Base-by-base conservation (phyloP, 1,140 invertebrate genomes). In the silkworm (Bombyx mori) region DNA sequence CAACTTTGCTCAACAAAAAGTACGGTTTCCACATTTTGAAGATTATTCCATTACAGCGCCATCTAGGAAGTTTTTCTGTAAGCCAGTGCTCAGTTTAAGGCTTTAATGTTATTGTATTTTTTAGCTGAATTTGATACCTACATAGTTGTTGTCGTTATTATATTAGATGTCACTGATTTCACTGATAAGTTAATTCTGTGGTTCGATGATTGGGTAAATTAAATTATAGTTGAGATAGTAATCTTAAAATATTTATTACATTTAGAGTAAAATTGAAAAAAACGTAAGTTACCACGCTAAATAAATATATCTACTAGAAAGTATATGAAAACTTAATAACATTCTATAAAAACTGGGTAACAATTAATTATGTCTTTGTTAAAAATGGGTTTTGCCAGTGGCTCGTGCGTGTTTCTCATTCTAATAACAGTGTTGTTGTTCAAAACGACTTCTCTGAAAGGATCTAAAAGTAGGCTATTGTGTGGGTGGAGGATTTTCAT, bases 321-420 rank as follows among this genome's bases (percentile, higher is more conserved):
- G 18, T 35, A 8, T 3, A 10, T 47, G 8, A 47, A 35, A 52
- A 35, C 35, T 48, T 54, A 83, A 22, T 78, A 51, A 55, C 83
- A 86, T 77, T 86, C 83, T 63, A 86, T 76, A 57, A 78, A 83
- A 63, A 86, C 69, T 71, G 76, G 76, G 65, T 77, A 71, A 63
- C 83, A 86, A 58, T 84, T 62, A 46, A 70, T 55, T 54, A 74
- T 49, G 42, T 62, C 64, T 2, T 69, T 54, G 22, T 75, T 68
- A 44, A 69, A 58, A 42, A 79, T 60, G 6, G 71, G 64, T 62
- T 61, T 72, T 0, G 82, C 83, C 9, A 86, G 62, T 10, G 83
- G 82, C 22, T 66, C 52, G 7, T 81, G 60, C 8, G 66, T 73
- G 54, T 80, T 86, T 56, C 83, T 77, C 22, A 86, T 63, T 58